A percentile compares a stretch with the other conserved stretches of the same genome.
Evolutionary conservation across 2,888 invertebrate species (phyloP).

Genomic region (Adelphocoris suturalis): DNA sequence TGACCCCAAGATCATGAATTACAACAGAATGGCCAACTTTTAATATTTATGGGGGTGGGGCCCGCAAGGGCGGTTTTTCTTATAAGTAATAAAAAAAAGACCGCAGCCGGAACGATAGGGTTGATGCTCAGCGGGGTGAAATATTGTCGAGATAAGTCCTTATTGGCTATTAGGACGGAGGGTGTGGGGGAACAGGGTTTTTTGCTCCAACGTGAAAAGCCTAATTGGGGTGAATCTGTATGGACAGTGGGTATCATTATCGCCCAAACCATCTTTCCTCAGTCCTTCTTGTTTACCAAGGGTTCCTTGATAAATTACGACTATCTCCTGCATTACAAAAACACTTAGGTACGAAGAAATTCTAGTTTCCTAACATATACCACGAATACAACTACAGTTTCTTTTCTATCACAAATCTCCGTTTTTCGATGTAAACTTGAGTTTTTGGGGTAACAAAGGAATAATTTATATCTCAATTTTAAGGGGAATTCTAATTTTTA

Average conservation of each 20-base stretch:
- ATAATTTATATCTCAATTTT: too few relatives aligned
- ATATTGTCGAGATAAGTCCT: conserved; percentile 71
- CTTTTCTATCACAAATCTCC: too few relatives aligned
- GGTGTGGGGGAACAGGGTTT: conserved; percentile 47
- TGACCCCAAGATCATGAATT: conserved; percentile 38
- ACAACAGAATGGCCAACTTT: conserved; percentile 31
- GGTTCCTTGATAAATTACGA: neutral
- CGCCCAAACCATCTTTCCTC: conserved; percentile 67
- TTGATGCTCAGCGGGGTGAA: conserved; percentile 61
- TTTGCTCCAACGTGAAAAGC: conserved; percentile 64
- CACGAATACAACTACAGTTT: too few relatives aligned
- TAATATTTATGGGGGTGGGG: conserved; percentile 31
- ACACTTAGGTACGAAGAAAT: too few relatives aligned
- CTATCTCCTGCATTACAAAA: neutral
- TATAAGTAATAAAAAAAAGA: conserved; percentile 39
- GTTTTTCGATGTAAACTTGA: too few relatives aligned
- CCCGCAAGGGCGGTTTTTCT: conserved; percentile 36
- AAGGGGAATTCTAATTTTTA: too few relatives aligned
- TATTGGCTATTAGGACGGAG: conserved; percentile 64
- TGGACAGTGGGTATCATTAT: conserved; percentile 64
- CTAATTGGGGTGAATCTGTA: conserved; percentile 69
- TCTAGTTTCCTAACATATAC: too few relatives aligned
- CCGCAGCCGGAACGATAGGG: conserved; percentile 59
- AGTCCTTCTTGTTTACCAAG: conserved; percentile 49
- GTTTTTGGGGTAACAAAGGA: too few relatives aligned